phyloP scores from a whole-genome alignment of 2,113 vertebrate species.

The Pungitius pungitius region DNA sequence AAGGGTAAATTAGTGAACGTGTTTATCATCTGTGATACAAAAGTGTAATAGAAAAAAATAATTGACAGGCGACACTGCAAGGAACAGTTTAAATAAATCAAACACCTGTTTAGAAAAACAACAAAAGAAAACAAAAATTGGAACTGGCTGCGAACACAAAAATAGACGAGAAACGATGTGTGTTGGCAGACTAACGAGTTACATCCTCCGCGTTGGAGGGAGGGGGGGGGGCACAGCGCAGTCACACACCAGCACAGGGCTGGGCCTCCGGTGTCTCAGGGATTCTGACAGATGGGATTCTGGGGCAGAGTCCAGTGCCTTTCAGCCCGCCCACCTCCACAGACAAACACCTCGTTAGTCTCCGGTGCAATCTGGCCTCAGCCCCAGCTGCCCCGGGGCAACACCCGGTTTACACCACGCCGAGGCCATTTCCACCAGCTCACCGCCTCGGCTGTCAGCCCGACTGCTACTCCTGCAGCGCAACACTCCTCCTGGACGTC shows the following conservation, averaged over 20 bases:
- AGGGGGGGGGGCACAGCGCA: not conserved
- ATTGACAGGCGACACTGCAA: not conserved
- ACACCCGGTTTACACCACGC: conserved; percentile 53
- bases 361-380: conserved; percentile 44
- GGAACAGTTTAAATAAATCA: not conserved
- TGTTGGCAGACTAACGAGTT: conserved; percentile 5
- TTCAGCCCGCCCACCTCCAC: conserved; percentile 52
- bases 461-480: conserved; percentile 17
- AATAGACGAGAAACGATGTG: not conserved
- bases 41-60: not conserved
- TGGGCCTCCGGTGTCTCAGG: conserved; percentile 6
- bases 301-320: conserved; percentile 54
- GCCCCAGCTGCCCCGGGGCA: conserved; percentile 39
- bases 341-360: conserved; percentile 73
- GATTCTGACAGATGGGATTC: conserved; percentile 57
- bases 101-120: not conserved
- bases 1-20: not conserved
- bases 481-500: not conserved
- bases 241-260: conserved; percentile 8
- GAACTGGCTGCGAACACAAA: not conserved
- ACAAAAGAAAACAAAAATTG: not conserved
- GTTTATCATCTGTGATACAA: not conserved
- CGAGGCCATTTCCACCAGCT: conserved; percentile 40
- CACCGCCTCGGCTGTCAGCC: conserved; percentile 19
- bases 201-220: not conserved